Conservation (phyloP, 2,113 vertebrate genomes). For the Albula glossodonta region DNA sequence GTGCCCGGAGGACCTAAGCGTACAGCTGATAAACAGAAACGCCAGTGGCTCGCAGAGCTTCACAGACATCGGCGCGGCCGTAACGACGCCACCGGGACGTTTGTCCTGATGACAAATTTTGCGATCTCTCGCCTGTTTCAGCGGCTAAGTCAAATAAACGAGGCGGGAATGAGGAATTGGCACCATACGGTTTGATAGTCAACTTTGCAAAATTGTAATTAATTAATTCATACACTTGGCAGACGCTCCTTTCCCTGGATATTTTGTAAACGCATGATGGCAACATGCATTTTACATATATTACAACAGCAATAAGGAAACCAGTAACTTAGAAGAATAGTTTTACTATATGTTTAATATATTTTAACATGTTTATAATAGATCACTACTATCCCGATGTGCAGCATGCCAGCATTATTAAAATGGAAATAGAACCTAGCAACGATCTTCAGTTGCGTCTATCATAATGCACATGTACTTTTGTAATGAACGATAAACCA, state of each 20-base stretch:
- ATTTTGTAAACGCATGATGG: neutral
- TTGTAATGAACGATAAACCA: neutral
- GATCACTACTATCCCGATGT: neutral
- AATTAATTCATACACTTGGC: neutral
- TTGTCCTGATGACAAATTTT: slow-evolving; percentile 43
- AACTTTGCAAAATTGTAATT: neutral
- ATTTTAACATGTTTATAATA: neutral
- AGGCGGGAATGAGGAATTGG: neutral
- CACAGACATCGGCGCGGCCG: slow-evolving; percentile 23
- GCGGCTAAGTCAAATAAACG: neutral
- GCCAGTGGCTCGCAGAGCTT: slow-evolving; percentile 23
- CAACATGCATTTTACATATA: too few species aligned
- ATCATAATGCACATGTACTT: neutral
- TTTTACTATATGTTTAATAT: too few species aligned
- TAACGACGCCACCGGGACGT: slow-evolving; percentile 38
- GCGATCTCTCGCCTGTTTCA: neutral
- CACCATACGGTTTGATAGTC: neutral
- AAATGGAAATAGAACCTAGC: neutral
- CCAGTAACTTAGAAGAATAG: too few species aligned
- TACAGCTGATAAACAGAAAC: slow-evolving; percentile 46
- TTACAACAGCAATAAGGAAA: too few species aligned
- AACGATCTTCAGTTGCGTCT: neutral
- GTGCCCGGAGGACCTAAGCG: slow-evolving; percentile 6
- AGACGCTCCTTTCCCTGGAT: neutral
- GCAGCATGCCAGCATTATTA: neutral